Evolutionary conservation across 2,797 vertebrate species (phyloP).

Genomic region (Poeciliopsis presidionis): DNA sequence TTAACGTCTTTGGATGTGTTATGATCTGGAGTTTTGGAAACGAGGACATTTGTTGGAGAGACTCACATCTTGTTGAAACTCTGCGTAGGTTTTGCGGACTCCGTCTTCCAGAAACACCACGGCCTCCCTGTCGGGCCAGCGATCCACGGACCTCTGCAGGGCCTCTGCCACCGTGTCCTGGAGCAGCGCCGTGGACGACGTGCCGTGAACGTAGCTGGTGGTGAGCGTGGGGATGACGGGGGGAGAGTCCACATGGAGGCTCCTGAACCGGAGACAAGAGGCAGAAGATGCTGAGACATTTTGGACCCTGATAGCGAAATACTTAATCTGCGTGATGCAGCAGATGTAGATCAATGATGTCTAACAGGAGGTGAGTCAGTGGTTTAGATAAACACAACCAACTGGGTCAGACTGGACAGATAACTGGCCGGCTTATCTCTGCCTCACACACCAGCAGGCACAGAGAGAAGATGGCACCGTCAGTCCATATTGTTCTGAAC

Average conservation of each 20-base stretch:
- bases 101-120: slow-evolving; percentile 77
- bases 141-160: slow-evolving; percentile 76
- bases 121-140: slow-evolving; percentile 84
- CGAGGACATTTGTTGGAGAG: neutral
- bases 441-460: no score
- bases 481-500: no score
- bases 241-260: slow-evolving; percentile 64
- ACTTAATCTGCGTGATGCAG: neutral
- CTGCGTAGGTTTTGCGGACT: slow-evolving; percentile 87
- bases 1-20: neutral
- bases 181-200: slow-evolving; percentile 60
- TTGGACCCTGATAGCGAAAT: neutral
- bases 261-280: slow-evolving; percentile 66
- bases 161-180: slow-evolving; percentile 78
- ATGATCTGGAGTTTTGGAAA: neutral
- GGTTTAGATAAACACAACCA: neutral
- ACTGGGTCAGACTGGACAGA: no score
- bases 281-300: neutral
- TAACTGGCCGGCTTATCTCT: no score
- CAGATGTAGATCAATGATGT: neutral
- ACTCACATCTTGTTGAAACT: slow-evolving; percentile 89
- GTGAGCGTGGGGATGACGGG: slow-evolving; percentile 71
- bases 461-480: no score
- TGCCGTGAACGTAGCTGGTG: slow-evolving; percentile 87
- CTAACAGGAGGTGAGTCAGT: neutral